Evolutionary conservation across 1,140 invertebrate genomes (phyloP), one percentile per base, ranked within the genome.

Genomic region (Cherax destructor): DNA sequence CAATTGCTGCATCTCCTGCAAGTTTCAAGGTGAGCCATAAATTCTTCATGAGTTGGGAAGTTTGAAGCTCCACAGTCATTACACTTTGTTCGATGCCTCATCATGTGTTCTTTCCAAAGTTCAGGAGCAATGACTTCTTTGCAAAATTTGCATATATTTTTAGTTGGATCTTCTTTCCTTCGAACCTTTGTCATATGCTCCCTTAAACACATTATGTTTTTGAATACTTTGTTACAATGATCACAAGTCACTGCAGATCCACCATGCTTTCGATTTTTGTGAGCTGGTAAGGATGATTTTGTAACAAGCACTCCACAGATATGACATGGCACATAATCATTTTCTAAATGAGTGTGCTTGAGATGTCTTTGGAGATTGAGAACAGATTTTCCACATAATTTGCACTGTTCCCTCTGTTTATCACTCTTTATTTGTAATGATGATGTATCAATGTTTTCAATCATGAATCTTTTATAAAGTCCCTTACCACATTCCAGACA

Each of bases 211-310:
- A 91, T 91, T 13, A 91, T 80, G 56, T 91, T 91, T 56, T 91
- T 91, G 47, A 91, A 91, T 3, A 85, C 81, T 69, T 65, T 85
- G 61, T 86, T 91, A 30, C 89, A 91, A 61, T 91, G 89, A 65
- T 91, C 89, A 86, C 89, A 91, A 79, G 74, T 91, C 6, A 91
- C 89, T 47, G 83, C 74, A 30, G 89, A 91, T 24, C 89, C 89
- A 24, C 89, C 89, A 91, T 91, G 89, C 83, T 91, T 91, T n/a
- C 89, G 89, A 56, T 91, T 91, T 24, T 91, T 91, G 61, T 91
- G 89, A 11, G 89, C 30, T 24, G 89, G 89, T 24, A 91, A 74
- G n/a, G 89, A 91, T 52, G 56, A 52, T 79, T 91, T 91, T 16
- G 89, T 85, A 30, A 91, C 83, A 3, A 80, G 47, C 6, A 72